These are phyloP conservation scores for Halichoeres trimaculatus DNA, from an alignment of 2,113 vertebrate genomes.

Conservation along the genomic window DNA sequence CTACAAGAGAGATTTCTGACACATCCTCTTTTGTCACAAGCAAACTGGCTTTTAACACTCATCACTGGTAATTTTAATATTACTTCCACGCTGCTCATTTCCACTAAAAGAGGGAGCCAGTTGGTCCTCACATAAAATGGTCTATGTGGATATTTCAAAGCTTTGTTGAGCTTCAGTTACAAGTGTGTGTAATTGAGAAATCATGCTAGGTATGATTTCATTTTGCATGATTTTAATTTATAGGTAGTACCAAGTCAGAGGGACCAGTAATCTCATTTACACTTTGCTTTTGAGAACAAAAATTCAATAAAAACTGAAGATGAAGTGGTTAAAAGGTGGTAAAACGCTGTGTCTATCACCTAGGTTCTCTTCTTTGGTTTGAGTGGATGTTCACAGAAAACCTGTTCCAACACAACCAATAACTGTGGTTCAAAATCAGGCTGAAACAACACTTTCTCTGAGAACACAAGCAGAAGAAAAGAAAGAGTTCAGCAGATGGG, in stretches of 20 bases:
- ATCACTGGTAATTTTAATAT: slow-evolving; percentile 18
- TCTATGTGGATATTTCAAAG: slow-evolving; percentile 7
- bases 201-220: neutral
- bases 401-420: neutral
- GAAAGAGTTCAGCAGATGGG: neutral
- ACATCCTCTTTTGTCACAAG: slow-evolving; percentile 43
- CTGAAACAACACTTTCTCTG: too few relatives aligned
- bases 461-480: neutral
- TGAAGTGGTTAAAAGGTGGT: neutral
- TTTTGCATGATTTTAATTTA: neutral
- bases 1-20: slow-evolving; percentile 41
- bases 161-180: neutral
- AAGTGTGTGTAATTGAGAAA: neutral
- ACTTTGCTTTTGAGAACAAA: neutral
- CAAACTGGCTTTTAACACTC: slow-evolving; percentile 36
- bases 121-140: neutral
- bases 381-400: neutral
- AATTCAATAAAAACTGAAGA: neutral
- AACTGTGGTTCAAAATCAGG: neutral
- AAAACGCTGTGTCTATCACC: neutral
- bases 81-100: slow-evolving; percentile 8
- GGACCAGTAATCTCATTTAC: neutral
- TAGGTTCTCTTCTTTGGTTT: neutral
- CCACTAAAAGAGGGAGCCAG: neutral
- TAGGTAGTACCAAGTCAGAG: neutral